These are phyloP conservation scores for Lordiphosa mommai DNA, from an alignment of 1,140 invertebrate genomes.

Conservation along the genomic window DNA sequence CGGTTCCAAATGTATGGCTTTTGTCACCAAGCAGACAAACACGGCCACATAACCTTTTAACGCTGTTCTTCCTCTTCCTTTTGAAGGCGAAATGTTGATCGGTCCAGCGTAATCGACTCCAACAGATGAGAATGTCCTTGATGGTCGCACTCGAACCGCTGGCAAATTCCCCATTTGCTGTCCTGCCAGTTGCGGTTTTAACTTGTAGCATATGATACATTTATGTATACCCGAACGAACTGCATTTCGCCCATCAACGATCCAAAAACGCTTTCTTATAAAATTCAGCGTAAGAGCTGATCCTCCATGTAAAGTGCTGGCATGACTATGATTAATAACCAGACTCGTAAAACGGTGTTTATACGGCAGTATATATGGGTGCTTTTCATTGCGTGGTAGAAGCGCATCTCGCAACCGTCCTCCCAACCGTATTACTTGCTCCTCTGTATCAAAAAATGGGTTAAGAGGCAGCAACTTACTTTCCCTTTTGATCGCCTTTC, in stretches of 20 bases:
- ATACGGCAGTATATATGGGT: not conserved
- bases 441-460: not conserved
- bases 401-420: not conserved
- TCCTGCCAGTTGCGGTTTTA: too few species aligned
- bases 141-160: not conserved
- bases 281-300: not conserved
- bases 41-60: too few species aligned
- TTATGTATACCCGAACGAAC: not conserved
- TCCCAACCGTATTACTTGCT: not conserved
- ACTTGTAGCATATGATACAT: too few species aligned
- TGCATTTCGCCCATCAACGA: not conserved
- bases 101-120: too few species aligned
- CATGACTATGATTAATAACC: not conserved
- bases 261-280: not conserved
- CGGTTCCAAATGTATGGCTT: too few species aligned
- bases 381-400: not conserved
- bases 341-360: not conserved
- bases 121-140: not conserved
- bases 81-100: not conserved
- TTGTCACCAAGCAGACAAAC: too few species aligned
- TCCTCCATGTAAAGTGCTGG: conserved; percentile 1
- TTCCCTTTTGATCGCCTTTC: not conserved
- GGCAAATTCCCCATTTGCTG: not conserved
- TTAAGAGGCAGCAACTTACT: not conserved
- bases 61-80: not conserved